These are phyloP conservation scores for Gallinago solitaria DNA, from an alignment of 2,797 vertebrate genomes.

Conservation along the genomic window DNA sequence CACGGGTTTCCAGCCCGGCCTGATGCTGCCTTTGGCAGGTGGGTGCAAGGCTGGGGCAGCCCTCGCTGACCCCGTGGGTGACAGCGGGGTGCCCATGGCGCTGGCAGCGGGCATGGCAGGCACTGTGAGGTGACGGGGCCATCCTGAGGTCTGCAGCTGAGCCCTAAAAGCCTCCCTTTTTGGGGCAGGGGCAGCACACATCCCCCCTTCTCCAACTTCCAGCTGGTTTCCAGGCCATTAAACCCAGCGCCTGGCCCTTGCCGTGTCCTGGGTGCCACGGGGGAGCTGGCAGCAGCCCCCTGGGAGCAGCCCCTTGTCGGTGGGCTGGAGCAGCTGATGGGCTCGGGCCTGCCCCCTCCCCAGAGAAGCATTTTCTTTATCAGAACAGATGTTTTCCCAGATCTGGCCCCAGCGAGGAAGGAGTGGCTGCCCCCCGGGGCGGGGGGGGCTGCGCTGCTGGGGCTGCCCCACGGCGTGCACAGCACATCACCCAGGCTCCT, in stretches of 20 bases:
- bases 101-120: neutral
- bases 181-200: neutral
- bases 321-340: neutral
- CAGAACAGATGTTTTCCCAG: conserved; percentile 61
- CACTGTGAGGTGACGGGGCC: neutral
- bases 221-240: conserved; percentile 30
- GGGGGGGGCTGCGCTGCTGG: neutral
- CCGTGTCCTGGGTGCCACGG: neutral
- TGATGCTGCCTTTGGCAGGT: neutral
- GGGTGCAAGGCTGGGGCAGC: neutral
- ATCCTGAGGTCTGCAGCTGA: neutral
- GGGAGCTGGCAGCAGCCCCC: neutral
- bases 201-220: neutral
- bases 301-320: neutral
- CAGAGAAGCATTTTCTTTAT: conserved; percentile 29
- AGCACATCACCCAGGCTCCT: neutral
- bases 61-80: neutral
- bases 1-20: neutral
- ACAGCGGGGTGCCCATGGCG: neutral
- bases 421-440: neutral
- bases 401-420: neutral
- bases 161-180: neutral
- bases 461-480: neutral
- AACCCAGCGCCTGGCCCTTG: neutral
- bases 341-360: neutral